Conservation (phyloP, 2,113 vertebrate genomes). For the Brienomyrus brachyistius region DNA sequence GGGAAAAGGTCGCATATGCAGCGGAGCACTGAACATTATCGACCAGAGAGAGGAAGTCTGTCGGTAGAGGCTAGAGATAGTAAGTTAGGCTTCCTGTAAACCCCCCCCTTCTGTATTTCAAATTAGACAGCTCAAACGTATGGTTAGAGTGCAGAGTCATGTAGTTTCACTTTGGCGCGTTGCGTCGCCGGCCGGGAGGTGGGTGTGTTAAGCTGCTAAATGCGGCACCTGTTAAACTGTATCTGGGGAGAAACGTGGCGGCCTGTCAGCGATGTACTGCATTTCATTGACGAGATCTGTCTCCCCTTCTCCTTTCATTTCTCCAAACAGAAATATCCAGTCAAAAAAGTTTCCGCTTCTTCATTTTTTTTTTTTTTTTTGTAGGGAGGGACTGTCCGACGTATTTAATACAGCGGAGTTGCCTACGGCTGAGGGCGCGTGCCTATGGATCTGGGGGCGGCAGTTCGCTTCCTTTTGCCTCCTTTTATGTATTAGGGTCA, state of each 20-base stretch:
- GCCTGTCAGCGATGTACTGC: background rate
- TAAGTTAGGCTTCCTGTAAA: slow-evolving; percentile 9
- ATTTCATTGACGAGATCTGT: background rate
- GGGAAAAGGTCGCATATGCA: background rate
- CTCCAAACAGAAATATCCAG: background rate
- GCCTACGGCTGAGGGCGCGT: background rate
- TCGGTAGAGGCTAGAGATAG: background rate
- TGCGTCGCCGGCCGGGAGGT: background rate
- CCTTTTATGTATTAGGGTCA: background rate
- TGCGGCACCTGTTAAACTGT: slow-evolving; percentile 11
- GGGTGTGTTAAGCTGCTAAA: slow-evolving; percentile 11
- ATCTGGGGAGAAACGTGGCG: background rate
- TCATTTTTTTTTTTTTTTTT: background rate
- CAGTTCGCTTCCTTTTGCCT: background rate
- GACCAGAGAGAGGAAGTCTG: slow-evolving; percentile 12
- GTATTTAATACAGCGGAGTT: background rate
- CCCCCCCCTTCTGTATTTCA: slow-evolving; percentile 9
- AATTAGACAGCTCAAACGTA: slow-evolving; percentile 6
- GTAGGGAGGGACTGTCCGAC: background rate
- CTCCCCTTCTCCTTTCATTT: background rate
- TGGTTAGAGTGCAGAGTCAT: slow-evolving; percentile 12
- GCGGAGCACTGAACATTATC: background rate
- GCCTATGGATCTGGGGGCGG: background rate
- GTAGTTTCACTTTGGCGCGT: slow-evolving; percentile 1
- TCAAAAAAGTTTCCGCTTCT: background rate